These are phyloP conservation scores for Chloropsis cyanopogon DNA, from an alignment of 2,113 vertebrate species.

Conservation along the genomic window DNA sequence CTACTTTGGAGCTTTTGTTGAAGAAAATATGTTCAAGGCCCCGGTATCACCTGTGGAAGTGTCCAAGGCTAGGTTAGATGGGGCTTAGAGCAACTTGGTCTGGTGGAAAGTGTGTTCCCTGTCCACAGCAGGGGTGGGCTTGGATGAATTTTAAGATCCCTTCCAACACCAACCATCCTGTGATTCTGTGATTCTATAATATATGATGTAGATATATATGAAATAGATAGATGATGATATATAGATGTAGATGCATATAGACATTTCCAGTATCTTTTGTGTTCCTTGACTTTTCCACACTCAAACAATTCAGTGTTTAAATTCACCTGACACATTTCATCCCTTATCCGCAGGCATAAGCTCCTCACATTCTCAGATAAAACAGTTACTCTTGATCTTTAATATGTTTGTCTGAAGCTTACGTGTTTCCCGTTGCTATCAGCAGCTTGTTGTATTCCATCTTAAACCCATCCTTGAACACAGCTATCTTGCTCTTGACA, in stretches of 20 bases:
- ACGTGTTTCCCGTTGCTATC: slow-evolving; percentile 94
- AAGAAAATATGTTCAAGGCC: not conserved
- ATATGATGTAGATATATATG: not conserved
- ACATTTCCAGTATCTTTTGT: not conserved
- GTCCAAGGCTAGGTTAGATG: not conserved
- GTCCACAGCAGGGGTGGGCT: not conserved
- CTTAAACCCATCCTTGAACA: slow-evolving; percentile 91
- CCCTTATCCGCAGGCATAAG: not conserved
- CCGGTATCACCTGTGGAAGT: not conserved
- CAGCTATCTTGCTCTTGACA: slow-evolving; percentile 83
- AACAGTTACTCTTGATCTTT: not conserved
- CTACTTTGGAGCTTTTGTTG: not conserved
- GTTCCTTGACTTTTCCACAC: not conserved
- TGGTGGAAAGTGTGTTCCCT: not conserved
- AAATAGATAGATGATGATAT: not conserved
- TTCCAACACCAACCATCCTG: not conserved
- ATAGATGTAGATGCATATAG: not conserved
- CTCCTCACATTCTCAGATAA: not conserved
- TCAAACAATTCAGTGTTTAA: not conserved
- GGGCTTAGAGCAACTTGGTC: not conserved
- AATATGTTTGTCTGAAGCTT: not conserved
- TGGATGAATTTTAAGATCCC: not conserved
- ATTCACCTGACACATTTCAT: not conserved
- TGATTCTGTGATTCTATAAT: not conserved
- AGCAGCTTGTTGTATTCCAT: slow-evolving; percentile 96